Evolutionary conservation across 2,888 invertebrate genomes (phyloP).

Genomic region (Aricia artaxerxes): DNA sequence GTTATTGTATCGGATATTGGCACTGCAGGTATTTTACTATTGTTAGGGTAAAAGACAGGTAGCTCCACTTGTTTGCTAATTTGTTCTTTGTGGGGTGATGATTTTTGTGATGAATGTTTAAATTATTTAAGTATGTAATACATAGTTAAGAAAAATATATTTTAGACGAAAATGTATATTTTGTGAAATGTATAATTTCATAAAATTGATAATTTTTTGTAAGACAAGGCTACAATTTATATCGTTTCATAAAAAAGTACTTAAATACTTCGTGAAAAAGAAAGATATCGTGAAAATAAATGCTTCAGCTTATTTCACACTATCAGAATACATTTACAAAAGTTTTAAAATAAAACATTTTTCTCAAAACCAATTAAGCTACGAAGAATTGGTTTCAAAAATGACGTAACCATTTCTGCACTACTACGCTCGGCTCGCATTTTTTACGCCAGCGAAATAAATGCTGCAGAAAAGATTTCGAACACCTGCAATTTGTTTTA

Average conservation of each 20-base stretch:
- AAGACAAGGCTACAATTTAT: background rate
- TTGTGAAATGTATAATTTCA: background rate
- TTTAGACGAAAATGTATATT: background rate
- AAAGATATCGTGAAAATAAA: background rate
- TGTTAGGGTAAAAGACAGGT: conserved; percentile 15
- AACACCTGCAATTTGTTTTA: conserved; percentile 21
- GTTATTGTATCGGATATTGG: conserved; percentile 56
- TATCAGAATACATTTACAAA: conserved; percentile 2
- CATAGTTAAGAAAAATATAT: background rate
- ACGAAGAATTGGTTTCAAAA: conserved; percentile 22
- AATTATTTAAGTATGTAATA: background rate
- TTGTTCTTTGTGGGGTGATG: background rate
- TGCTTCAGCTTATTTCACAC: conserved; percentile 12
- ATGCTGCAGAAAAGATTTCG: conserved; percentile 21
- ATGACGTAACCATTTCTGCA: conserved; percentile 25
- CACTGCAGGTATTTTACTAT: conserved; percentile 35
- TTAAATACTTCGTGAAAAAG: background rate
- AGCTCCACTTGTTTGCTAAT: background rate
- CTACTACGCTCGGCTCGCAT: conserved; percentile 24
- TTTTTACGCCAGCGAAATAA: conserved; percentile 28
- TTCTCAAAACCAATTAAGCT: conserved; percentile 25
- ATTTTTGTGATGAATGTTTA: background rate
- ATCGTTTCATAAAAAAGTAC: too few relatives aligned
- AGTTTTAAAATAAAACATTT: conserved; percentile 18
- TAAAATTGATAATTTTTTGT: background rate